Evolutionary conservation across 2,888 invertebrate genomes (phyloP), one percentile per base, ranked within the genome.

Genomic region (Drosophila pseudotakahashii): DNA sequence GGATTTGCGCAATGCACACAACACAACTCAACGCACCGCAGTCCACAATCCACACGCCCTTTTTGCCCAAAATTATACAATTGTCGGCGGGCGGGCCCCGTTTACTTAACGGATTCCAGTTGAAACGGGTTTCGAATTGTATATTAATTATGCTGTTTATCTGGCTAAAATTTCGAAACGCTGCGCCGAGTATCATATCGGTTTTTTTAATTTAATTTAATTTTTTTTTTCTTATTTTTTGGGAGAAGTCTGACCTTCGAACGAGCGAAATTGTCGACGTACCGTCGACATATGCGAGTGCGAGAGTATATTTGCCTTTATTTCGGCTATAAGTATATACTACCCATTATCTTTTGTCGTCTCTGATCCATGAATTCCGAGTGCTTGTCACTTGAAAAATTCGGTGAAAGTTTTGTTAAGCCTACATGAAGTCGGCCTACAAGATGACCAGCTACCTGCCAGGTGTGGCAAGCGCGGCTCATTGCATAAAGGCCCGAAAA

Each of bases 121-220:
- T 70, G 77, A 66, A 80, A 87, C 81, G 85, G 79, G 81, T 81
- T 81, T 87, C 71, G 83, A 34, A 69, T 75, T 78, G 84, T 81
- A 81, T 74, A 77, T 81, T 84, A 81, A 84, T 84, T 70, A 73
- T 54, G 70, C 72, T 64, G 67, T 64, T 86, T 87, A 79, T 84
- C 85, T 81, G 81, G 59, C 73, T 41, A 61, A 61, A 73, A 76
- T 84, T 81, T 78, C 81, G 60, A 84, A 79, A 84, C 66, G 69
- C 70, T 59, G 69, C 47, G 7, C 26, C 26, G 26, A 6, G 26
- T 26, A 26, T 26, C 7, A 26, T 26, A 50, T 50, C 45, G 67
- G 79, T 62, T 73, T 30, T 10, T 50, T n/a, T 26, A 14, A 10
- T n/a, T 3, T 42, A n/a, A 30, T 44, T 13, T 19, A n/a, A n/a